Evolutionary conservation across 2,888 invertebrate species (phyloP).

Genomic region (Leptinotarsa tumamoca): DNA sequence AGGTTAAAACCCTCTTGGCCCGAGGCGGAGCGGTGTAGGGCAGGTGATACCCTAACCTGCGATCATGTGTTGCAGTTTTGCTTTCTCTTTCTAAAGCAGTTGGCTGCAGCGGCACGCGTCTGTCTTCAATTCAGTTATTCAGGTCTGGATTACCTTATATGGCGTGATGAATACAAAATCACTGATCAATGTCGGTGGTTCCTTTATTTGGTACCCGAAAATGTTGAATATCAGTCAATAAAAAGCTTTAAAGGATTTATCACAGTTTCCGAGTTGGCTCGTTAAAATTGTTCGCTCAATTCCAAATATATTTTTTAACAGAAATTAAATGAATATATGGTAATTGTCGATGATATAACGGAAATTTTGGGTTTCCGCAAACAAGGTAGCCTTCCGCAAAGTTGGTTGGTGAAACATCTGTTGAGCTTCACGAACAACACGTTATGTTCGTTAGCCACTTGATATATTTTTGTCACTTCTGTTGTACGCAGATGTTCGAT

Average conservation of each 20-base stretch:
- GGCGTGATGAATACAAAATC: slow-evolving; percentile 32
- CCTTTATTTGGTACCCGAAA: slow-evolving; percentile 24
- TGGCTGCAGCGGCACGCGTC: slow-evolving; percentile 61
- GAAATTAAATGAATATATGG: neutral
- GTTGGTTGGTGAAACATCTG: neutral
- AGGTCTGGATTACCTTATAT: slow-evolving; percentile 32
- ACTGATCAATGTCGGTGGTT: slow-evolving; percentile 21
- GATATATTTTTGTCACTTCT: too few relatives aligned
- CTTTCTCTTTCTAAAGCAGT: slow-evolving; percentile 61
- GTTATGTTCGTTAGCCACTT: too few relatives aligned
- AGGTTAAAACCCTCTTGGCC: slow-evolving; percentile 26
- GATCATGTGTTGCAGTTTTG: slow-evolving; percentile 47
- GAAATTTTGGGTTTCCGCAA: slow-evolving; percentile 1
- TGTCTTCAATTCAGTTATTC: slow-evolving; percentile 39
- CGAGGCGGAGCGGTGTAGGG: slow-evolving; percentile 45
- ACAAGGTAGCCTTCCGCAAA: slow-evolving; percentile 4
- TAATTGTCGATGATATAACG: slow-evolving; percentile 12
- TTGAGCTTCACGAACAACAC: neutral
- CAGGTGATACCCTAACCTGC: slow-evolving; percentile 53
- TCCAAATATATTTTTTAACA: neutral
- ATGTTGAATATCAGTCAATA: slow-evolving; percentile 25
- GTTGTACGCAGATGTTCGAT: too few relatives aligned
- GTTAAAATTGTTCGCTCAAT: slow-evolving; percentile 24
- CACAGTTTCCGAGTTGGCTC: slow-evolving; percentile 22
- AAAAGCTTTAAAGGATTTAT: slow-evolving; percentile 26